These are phyloP conservation scores for Desmodus rotundus DNA, from an alignment of 2,113 vertebrate genomes.

Conservation along the genomic window DNA sequence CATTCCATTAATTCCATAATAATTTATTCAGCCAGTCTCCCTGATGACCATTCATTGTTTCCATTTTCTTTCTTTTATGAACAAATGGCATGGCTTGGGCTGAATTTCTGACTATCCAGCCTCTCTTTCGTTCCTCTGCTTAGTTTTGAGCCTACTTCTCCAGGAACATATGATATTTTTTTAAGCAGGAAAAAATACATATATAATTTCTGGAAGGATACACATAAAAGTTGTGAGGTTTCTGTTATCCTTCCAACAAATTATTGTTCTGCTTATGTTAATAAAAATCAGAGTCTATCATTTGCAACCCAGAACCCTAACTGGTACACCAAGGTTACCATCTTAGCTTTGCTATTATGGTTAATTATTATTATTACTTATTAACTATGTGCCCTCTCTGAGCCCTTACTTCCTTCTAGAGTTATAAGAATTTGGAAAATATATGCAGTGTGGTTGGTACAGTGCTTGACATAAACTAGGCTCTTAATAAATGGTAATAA, in stretches of 20 bases:
- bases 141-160: background rate
- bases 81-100: background rate
- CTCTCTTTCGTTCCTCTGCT: background rate
- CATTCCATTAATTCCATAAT: background rate
- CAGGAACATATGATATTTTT: background rate
- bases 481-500: background rate
- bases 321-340: background rate
- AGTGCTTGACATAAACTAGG: background rate
- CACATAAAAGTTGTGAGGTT: background rate
- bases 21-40: background rate
- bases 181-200: background rate
- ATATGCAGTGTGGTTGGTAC: background rate
- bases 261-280: background rate
- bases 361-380: background rate
- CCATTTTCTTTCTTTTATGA: background rate
- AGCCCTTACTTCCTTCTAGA: background rate
- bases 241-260: background rate
- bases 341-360: background rate
- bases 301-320: background rate
- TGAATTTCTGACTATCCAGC: background rate
- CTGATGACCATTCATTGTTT: background rate
- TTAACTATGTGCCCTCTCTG: background rate
- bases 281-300: background rate
- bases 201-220: background rate
- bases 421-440: background rate